Base-by-base conservation (phyloP, 2,797 vertebrate species). In the Micromesistius poutassou region DNA sequence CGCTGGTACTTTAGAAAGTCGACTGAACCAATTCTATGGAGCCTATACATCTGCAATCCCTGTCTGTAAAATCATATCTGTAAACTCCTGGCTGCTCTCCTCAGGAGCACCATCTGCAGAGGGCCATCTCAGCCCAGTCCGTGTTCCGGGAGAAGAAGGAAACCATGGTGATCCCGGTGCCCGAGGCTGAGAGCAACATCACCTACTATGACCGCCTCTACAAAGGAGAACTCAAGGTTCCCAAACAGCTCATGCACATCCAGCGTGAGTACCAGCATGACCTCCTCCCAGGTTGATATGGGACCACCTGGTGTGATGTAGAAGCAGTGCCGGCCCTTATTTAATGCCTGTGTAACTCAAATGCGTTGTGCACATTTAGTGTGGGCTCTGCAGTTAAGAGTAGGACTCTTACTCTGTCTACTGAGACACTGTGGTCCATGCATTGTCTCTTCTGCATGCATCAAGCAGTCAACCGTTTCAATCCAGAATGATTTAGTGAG, bases 181-280 rank as follows among this genome's bases (percentile, higher is more conserved):
- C 97, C 0, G 96, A 97, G 79, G 95, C 95, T 0, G 95, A 97
- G 90, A 97, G 95, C 89, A 96, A 96, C 83, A 95, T 96, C 92
- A 96, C 93, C 86, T 97, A 97, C 90, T 97, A 97, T 75, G 96
- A 95, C 90, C 96, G 96, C 5, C 92, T 98, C 84, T 98, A 98
- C 88, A 96, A 95, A 89, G 96, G 96, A 90, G 96, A 97, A 79
- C 96, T 96, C 86, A 95, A 93, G 80, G 94, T 96, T 76, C 96
- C 97, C 85, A 97, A 98, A 90, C 96, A 97, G 95, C 96, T 97
- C 89, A 96, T 97, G 89, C 96, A 97, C 90, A 96, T 97, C 86
- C 97, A 97, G 81, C 95, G 96, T 98, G 92, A 96, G 96, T 96
- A 30, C 9, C 13, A 19, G 9, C 46, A 22, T 33, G 30, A 30